Percentiles rank a stretch among this genome's conserved stretches.
phyloP scores from a whole-genome alignment of 2,797 vertebrate species.

The Amazona finschi region DNA sequence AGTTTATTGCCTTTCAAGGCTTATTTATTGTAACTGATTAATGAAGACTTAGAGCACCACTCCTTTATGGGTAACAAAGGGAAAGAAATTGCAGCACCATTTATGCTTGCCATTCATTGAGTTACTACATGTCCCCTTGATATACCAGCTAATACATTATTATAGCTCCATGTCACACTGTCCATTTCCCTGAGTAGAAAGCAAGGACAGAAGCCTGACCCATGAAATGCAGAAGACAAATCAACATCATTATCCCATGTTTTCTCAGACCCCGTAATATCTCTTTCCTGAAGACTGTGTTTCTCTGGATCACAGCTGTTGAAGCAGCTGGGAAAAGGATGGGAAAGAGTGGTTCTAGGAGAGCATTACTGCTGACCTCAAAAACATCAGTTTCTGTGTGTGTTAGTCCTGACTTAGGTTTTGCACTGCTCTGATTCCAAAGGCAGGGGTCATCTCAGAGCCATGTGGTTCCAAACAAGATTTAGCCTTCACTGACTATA shows the following conservation, averaged over 20 bases:
- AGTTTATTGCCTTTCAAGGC: conserved; percentile 37
- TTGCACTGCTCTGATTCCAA: neutral
- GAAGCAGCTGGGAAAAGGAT: neutral
- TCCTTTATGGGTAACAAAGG: neutral
- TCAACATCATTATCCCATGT: neutral
- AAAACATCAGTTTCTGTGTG: neutral
- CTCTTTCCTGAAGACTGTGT: neutral
- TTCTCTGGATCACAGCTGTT: neutral
- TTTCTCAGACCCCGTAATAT: neutral
- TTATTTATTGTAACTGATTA: conserved; percentile 32
- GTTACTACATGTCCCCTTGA: neutral
- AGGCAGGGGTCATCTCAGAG: neutral
- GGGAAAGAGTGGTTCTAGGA: neutral
- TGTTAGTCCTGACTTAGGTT: neutral
- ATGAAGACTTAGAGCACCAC: neutral
- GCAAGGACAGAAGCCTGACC: neutral
- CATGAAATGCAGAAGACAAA: neutral
- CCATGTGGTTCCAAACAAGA: neutral
- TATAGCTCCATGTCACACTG: neutral
- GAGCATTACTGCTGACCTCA: neutral
- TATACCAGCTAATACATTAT: neutral
- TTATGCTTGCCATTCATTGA: neutral
- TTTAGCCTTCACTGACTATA: neutral
- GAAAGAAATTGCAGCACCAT: neutral
- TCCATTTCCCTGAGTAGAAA: neutral